Evolutionary conservation across 1,140 invertebrate species (phyloP).

Genomic region (Limonius californicus): DNA sequence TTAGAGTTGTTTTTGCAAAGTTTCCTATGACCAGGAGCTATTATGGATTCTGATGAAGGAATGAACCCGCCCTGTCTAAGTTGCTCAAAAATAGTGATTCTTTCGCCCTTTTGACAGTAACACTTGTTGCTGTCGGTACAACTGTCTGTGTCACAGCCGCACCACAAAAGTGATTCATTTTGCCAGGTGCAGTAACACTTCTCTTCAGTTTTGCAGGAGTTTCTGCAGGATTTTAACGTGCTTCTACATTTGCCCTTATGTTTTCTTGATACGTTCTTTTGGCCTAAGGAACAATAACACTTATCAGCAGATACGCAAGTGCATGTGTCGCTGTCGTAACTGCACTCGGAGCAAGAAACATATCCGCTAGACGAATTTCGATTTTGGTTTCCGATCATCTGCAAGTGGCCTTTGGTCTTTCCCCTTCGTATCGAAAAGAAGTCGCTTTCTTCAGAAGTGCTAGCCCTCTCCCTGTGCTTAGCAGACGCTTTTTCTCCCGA

Average conservation of each 20-base stretch:
- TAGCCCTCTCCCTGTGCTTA: constrained; percentile 47
- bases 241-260: constrained; percentile 6
- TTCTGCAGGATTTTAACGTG: constrained; percentile 31
- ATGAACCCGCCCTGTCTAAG: constrained; percentile 54
- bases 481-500: constrained; percentile 38
- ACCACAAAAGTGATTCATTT: constrained; percentile 36
- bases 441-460: constrained; percentile 65
- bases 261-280: constrained; percentile 7
- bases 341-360: constrained; percentile 82
- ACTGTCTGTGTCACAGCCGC: constrained; percentile 79
- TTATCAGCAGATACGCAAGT: constrained; percentile 69
- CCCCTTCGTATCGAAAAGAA: constrained; percentile 54
- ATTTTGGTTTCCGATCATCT: constrained; percentile 51
- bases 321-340: constrained; percentile 76
- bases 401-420: constrained; percentile 9
- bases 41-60: constrained; percentile 45
- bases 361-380: constrained; percentile 70
- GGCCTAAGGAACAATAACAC: constrained; percentile 66
- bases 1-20: constrained; percentile 42
- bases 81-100: constrained; percentile 51
- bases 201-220: constrained; percentile 48
- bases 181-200: constrained; percentile 66
- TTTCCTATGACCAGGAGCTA: constrained; percentile 36
- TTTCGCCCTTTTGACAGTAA: constrained; percentile 62
- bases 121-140: constrained; percentile 86